phyloP scores from a whole-genome alignment of 2,888 invertebrate genomes.

The Epinotia nisella region DNA sequence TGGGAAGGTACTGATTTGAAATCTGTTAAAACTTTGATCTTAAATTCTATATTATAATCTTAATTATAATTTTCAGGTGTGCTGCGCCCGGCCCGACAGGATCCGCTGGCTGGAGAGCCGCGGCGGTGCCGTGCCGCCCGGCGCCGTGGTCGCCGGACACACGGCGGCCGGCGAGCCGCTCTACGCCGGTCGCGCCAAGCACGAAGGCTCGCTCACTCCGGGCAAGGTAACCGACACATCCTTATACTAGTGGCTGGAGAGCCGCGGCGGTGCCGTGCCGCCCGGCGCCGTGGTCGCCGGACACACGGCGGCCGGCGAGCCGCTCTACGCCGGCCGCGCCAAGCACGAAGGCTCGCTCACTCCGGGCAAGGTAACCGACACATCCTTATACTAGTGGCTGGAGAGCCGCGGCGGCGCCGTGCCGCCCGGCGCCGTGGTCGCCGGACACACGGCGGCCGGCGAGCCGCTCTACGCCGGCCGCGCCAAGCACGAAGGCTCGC shows the following conservation, averaged over 20 bases:
- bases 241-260: too few relatives aligned
- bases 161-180: constrained; percentile 77
- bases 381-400: too few relatives aligned
- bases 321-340: constrained; percentile 82
- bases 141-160: constrained; percentile 76
- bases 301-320: constrained; percentile 74
- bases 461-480: too few relatives aligned
- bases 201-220: constrained; percentile 83
- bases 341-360: constrained; percentile 82
- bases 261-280: too few relatives aligned
- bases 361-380: constrained; percentile 80
- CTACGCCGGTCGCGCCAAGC: constrained; percentile 82
- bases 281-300: constrained; percentile 75
- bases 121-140: constrained; percentile 70
- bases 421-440: too few relatives aligned
- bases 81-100: constrained; percentile 69
- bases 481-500: too few relatives aligned
- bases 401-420: too few relatives aligned
- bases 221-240: constrained; percentile 75
- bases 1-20: too few relatives aligned
- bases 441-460: too few relatives aligned
- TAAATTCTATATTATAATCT: too few relatives aligned
- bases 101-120: constrained; percentile 77
- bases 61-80: constrained; percentile 74
- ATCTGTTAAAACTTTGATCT: too few relatives aligned